These are phyloP conservation scores for Microdon myrmicae DNA, from an alignment of 2,888 invertebrate species.

Conservation along the genomic window DNA sequence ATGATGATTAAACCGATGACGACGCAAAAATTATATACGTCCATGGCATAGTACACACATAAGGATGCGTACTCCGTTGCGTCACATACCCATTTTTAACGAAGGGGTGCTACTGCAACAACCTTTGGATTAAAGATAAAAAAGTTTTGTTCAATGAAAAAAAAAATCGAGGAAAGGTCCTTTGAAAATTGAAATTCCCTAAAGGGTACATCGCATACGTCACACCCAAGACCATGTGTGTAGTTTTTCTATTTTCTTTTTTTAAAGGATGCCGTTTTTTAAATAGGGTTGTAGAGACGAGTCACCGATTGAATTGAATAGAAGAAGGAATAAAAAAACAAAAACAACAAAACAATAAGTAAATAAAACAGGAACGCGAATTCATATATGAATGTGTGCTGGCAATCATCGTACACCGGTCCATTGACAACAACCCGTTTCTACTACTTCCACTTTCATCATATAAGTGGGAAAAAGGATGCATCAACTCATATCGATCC, in stretches of 20 bases:
- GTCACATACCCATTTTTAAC: conserved; percentile 45
- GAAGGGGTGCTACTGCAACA: conserved; percentile 50
- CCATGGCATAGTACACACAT: conserved; percentile 24
- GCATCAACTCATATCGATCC: conserved; percentile 10
- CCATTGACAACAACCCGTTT: conserved; percentile 51
- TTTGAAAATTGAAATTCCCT: conserved; percentile 33
- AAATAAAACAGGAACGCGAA: conserved; percentile 1
- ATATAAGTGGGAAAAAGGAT: neutral
- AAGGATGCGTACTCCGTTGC: conserved; percentile 1
- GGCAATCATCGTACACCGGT: conserved; percentile 34
- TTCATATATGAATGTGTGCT: conserved; percentile 22
- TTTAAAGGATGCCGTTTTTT: conserved; percentile 39
- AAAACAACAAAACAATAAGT: conserved; percentile 1
- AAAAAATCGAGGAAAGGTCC: conserved; percentile 38
- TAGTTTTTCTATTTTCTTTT: conserved; percentile 7
- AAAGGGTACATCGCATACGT: conserved; percentile 37
- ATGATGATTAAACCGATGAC: conserved; percentile 46
- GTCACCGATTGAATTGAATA: conserved; percentile 26
- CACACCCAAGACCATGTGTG: conserved; percentile 9
- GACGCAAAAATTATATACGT: conserved; percentile 47
- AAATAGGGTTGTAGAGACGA: conserved; percentile 47
- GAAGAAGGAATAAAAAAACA: too few species aligned
- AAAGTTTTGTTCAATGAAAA: conserved; percentile 9
- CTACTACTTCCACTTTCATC: conserved; percentile 26
- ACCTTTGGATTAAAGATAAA: conserved; percentile 38